Base-by-base conservation (phyloP, 2,888 invertebrate species). In the Smittia aterrima region DNA sequence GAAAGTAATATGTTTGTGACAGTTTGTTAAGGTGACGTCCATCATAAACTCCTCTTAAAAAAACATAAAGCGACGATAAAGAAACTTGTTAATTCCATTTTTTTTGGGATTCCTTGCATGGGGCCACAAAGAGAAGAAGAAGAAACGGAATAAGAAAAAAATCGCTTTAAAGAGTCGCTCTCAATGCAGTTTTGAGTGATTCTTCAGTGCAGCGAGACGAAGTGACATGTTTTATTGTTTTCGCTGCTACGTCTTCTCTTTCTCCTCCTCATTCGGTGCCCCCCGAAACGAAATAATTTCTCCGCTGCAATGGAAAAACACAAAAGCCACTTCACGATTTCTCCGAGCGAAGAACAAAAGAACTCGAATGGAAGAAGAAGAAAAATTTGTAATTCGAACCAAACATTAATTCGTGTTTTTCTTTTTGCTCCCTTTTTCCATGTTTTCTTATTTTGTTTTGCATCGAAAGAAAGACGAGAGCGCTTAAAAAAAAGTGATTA, bases 191-290 rank as follows among this genome's bases (percentile, higher is more conserved):
- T 58, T 58, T 58, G 58, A 58, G 20, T 58, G 22, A 13, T 58
- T 58, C 24, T 58, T 22, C 58, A 22, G 58, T 58, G 58, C 7
- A 58, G 22, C 9, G 58, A 58, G n/a, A 58, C 22, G 58, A 22
- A 58, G 11, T 58, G 58, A 58, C 58, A 58, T 58, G 58, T 58
- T 58, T 58, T 58, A 22, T 58, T 58, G 58, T 18, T 58, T 58
- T 22, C n/a, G 58, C 16, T 47, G 2, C n/a, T 47, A n/a, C n/a
- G n/a, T n/a, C n/a, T n/a, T n/a, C n/a, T 47, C 32, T 47, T 47
- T 47, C 47, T 2, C 11, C 47, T n/a, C n/a, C 47, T 11, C 47
- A 2, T 11, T 47, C n/a, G 32, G 32, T 9, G 4, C 47, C 47
- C 47, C 9, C 13, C 6, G 11, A n/a, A 6, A 11, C 47, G n/a